phyloP scores from a whole-genome alignment of 2,797 vertebrate genomes.

The Triplophysa yarkandensis region DNA sequence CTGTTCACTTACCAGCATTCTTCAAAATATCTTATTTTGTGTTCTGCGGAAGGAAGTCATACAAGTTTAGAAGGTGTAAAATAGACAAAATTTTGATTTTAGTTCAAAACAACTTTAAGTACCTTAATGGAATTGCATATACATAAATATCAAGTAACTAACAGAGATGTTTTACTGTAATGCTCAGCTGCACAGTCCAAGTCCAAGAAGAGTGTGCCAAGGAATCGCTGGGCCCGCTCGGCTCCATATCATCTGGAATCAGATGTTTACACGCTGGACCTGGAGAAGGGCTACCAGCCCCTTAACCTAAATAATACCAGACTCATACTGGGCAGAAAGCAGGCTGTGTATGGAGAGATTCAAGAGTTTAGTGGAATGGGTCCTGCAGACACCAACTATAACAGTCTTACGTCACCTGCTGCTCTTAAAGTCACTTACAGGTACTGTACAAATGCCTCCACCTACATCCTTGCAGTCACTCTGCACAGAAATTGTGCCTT shows the following conservation, averaged over 20 bases:
- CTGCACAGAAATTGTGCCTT: too few species aligned
- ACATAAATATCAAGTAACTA: neutral
- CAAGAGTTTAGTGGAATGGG: constrained; percentile 85
- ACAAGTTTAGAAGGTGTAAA: too few species aligned
- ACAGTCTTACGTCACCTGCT: constrained; percentile 74
- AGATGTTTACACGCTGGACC: constrained; percentile 75
- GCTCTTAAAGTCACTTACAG: constrained; percentile 95
- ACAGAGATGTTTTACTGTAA: neutral
- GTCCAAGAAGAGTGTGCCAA: constrained; percentile 68
- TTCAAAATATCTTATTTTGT: too few species aligned
- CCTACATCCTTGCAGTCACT: neutral
- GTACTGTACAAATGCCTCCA: constrained; percentile 61
- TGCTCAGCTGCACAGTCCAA: constrained; percentile 79
- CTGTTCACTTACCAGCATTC: too few species aligned
- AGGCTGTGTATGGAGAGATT: constrained; percentile 56
- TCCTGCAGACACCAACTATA: constrained; percentile 71
- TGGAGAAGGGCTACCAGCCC: constrained; percentile 76
- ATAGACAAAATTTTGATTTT: too few species aligned
- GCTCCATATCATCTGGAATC: constrained; percentile 80
- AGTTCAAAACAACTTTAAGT: neutral
- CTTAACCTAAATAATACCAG: constrained; percentile 75
- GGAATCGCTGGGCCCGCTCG: constrained; percentile 85
- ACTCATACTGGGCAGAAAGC: constrained; percentile 65
- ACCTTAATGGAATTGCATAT: neutral
- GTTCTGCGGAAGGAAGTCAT: too few species aligned